These are phyloP conservation scores for Pseudobourletiella spinata DNA, from an alignment of 1,140 invertebrate species.

Conservation along the genomic window DNA sequence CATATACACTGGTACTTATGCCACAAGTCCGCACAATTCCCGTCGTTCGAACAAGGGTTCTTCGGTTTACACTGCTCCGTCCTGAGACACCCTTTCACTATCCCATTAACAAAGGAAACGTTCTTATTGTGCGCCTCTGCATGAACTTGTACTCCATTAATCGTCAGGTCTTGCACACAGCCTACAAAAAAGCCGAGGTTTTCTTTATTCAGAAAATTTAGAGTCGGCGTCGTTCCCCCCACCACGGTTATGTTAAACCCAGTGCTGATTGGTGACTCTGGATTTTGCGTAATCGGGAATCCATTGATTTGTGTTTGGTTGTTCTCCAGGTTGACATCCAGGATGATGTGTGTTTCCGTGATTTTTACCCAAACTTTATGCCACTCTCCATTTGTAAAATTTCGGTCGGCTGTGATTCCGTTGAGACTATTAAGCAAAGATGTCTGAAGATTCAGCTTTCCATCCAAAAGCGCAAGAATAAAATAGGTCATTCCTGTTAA, in stretches of 20 bases:
- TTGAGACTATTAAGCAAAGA: slow-evolving; percentile 76
- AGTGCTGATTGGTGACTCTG: slow-evolving; percentile 45
- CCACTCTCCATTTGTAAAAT: slow-evolving; percentile 25
- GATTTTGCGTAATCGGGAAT: slow-evolving; percentile 59
- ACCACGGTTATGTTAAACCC: slow-evolving; percentile 71
- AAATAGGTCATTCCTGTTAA: slow-evolving; percentile 59
- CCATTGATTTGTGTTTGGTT: no score
- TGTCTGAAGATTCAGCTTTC: slow-evolving; percentile 72
- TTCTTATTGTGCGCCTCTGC: slow-evolving; percentile 37
- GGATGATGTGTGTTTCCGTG: slow-evolving; percentile 29
- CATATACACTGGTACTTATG: slow-evolving; percentile 75
- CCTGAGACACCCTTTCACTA: slow-evolving; percentile 60
- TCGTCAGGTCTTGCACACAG: slow-evolving; percentile 80
- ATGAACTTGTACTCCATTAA: slow-evolving; percentile 57
- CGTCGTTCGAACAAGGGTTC: slow-evolving; percentile 77
- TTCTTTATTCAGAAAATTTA: slow-evolving; percentile 30
- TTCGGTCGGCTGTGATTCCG: slow-evolving; percentile 43
- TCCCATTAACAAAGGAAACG: slow-evolving; percentile 46
- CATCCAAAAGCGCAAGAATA: slow-evolving; percentile 67
- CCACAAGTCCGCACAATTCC: slow-evolving; percentile 82
- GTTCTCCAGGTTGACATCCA: slow-evolving; percentile 77
- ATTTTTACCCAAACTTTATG: slow-evolving; percentile 23
- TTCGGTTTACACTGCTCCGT: slow-evolving; percentile 60
- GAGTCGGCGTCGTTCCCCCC: slow-evolving; percentile 54
- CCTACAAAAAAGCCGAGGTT: slow-evolving; percentile 67